phyloP scores from a whole-genome alignment of 2,797 vertebrate genomes.

The Acanthopagrus latus region DNA sequence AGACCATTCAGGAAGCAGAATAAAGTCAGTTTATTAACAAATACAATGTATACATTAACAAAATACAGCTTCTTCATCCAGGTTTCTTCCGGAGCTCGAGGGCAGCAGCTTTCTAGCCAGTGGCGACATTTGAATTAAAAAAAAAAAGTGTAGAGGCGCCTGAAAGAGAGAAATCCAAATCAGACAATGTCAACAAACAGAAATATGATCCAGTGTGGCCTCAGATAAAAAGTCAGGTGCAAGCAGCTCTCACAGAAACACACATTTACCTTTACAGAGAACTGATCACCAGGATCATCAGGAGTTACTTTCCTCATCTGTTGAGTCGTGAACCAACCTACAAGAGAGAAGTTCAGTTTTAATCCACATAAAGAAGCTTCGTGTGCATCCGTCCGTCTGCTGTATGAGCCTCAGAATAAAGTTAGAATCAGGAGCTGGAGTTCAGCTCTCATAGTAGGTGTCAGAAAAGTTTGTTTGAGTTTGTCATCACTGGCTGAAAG shows the following conservation, averaged over 20 bases:
- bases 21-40: slow-evolving; percentile 8
- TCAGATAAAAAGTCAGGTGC: slow-evolving; percentile 62
- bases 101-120: neutral
- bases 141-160: neutral
- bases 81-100: too few species aligned
- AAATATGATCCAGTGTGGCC: neutral
- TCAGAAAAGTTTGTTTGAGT: slow-evolving; percentile 62
- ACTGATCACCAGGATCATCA: neutral
- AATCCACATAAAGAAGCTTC: neutral
- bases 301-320: neutral
- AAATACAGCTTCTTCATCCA: neutral
- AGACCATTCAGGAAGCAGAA: neutral
- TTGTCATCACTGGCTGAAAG: slow-evolving; percentile 56
- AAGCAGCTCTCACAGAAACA: slow-evolving; percentile 54
- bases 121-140: neutral
- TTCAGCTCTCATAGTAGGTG: slow-evolving; percentile 71
- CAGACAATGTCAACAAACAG: neutral
- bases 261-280: slow-evolving; percentile 3
- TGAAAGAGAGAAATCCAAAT: slow-evolving; percentile 25
- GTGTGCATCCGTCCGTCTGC: accelerated
- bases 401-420: slow-evolving; percentile 61
- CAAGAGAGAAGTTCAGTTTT: neutral
- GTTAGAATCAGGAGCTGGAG: slow-evolving; percentile 57
- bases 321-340: neutral
- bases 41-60: neutral